Base-by-base conservation (phyloP, 2,888 invertebrate genomes). In the Orthonevra nobilis region DNA sequence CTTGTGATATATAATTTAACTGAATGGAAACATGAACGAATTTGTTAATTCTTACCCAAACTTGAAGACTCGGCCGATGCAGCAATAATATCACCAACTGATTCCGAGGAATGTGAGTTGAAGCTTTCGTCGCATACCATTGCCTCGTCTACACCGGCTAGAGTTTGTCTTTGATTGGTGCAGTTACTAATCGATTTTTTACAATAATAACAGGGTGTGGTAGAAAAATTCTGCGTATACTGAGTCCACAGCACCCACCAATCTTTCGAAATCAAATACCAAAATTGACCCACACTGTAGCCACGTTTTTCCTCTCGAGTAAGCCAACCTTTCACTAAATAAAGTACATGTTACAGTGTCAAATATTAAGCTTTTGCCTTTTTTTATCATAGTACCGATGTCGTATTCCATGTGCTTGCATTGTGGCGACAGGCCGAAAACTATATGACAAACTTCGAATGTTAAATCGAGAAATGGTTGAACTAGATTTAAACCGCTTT, bases 201-300 rank as follows among this genome's bases (percentile, higher is more conserved):
- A 82, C 91, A 91, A 68, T 87, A 87, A 32, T 87, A 87, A 83
- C 91, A 91, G 4, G 88, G 87, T n/a, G 86, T 86, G 28, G 86
- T 85, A 56, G 86, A 87, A 61, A 85, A 87, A 42, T 84, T 84
- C 73, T 89, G 90, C n/a, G 94, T 92, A 89, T 95, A 93, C 34
- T 92, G 91, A 60, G 91, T 89, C 97, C 97, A 97, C 9, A 90
- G 89, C 75, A 91, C 92, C 96, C 96, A 97, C 97, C 97, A 97
- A 83, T 94, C 94, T 42, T 93, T 92, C 0, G 93, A 92, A 72
- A 97, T 92, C 81, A 97, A 91, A 90, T 96, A 97, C 96, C 96
- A 97, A 89, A 95, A 94, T 89, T 96, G 96, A 0, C 96, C 96
- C 60, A 94, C 92, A 42, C 92, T 90, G 85, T 94, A 93, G 0